Evolutionary conservation across 2,888 invertebrate genomes (phyloP), one percentile per base, ranked within the genome.

Genomic region (Drosophila anomalipes): DNA sequence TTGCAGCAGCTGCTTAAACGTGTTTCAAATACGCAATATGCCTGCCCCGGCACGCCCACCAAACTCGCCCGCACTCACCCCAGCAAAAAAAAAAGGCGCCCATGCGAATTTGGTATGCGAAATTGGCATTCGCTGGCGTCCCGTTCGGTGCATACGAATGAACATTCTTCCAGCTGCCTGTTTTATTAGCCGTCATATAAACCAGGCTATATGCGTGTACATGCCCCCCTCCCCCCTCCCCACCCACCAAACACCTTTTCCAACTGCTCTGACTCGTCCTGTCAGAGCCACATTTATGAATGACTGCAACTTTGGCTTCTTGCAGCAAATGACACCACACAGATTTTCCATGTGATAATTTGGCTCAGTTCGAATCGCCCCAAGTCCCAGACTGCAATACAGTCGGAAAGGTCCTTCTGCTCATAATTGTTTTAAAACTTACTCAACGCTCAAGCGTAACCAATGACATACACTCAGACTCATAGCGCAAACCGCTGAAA

Each of bases 1-100:
- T 79, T 86, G 78, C 84, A 87, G 86, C 75, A 79, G 79, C 88
- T 88, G 83, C 82, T 83, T 86, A 86, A 88, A 86, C 86, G 86
- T 86, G 86, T 86, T 86, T 81, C 89, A 86, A 84, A 84, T 86
- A 88, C 86, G 86, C 89, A 88, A 88, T 86, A 71, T 75, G 70
- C 68, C 71, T 39, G 66, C 64, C 33, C 28, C 37, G 56, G 28
- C 56, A 56, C 57, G 39, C 68, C 59, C 72, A 62, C 59, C 35
- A 28, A 35, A 30, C 30, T 37, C 9, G 12, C 28, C 26, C 44
- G 16, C 33, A 22, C 22, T 19, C 53, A n/a, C 16, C 30, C 22
- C 12, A 14, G 5, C 0, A 53, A 26, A 57, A 37, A 62, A 69
- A 47, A 33, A 22, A 22, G 22, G 65, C 69, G 67, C 49, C 63